Percentiles rank a stretch among this genome's conserved stretches.
Evolutionary conservation across 2,113 vertebrate genomes (phyloP).

Genomic region (Felis catus): F.catus_Fca126_mat1.0 CM031414.1:109903501-109904000

Average conservation of each 20-base stretch:
- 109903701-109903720: not conserved
- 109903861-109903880: not conserved
- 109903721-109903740: not conserved
- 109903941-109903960: not conserved
- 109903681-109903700: not conserved
- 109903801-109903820: conserved; percentile 26
- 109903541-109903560: not conserved
- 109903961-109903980: not conserved
- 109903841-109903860: not conserved
- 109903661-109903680: not conserved
- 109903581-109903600: not conserved
- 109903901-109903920: not conserved
- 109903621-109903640: not conserved
- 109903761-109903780: not conserved
- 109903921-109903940: not conserved
- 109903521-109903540: not conserved
- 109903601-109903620: not conserved
- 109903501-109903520: not conserved
- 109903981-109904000: not conserved
- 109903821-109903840: not conserved
- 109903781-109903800: not conserved
- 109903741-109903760: not conserved
- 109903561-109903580: not conserved
- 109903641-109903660: not conserved
- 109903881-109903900: not conserved